phyloP scores from a whole-genome alignment of 2,888 invertebrate species.

The Drosophila siamana region DNA sequence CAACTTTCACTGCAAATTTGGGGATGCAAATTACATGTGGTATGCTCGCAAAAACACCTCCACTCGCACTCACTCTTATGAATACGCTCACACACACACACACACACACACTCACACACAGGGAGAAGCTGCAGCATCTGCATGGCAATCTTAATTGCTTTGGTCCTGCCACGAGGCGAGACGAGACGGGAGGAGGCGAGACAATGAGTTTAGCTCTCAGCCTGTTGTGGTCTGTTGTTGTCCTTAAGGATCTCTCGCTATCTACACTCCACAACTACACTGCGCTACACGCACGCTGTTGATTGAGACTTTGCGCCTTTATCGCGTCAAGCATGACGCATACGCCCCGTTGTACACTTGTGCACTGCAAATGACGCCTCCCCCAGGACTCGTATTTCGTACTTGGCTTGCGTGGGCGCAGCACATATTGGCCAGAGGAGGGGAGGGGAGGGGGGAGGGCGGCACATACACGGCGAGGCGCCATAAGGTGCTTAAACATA shows the following conservation, averaged over 20 bases:
- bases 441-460: neutral
- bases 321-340: constrained; percentile 18
- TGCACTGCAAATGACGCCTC: constrained; percentile 17
- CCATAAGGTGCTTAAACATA: constrained; percentile 58
- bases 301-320: constrained; percentile 12
- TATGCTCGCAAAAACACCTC: constrained; percentile 17
- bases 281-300: neutral
- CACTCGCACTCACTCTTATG: constrained; percentile 7
- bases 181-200: too few relatives aligned
- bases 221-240: constrained; percentile 14
- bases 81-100: neutral
- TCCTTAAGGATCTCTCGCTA: constrained; percentile 19
- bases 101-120: neutral
- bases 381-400: constrained; percentile 20
- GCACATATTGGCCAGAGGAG: neutral
- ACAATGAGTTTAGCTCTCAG: constrained; percentile 42
- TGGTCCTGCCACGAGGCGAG: constrained; percentile 38
- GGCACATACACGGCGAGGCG: constrained; percentile 31
- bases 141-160: constrained; percentile 65
- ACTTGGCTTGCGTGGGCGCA: constrained; percentile 24
- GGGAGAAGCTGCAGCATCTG: constrained; percentile 32
- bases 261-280: constrained; percentile 7
- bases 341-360: constrained; percentile 17
- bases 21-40: constrained; percentile 67
- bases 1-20: constrained; percentile 62